Base-by-base conservation (phyloP, 2,113 vertebrate species). In the Brachypodius melanocephalos region DNA sequence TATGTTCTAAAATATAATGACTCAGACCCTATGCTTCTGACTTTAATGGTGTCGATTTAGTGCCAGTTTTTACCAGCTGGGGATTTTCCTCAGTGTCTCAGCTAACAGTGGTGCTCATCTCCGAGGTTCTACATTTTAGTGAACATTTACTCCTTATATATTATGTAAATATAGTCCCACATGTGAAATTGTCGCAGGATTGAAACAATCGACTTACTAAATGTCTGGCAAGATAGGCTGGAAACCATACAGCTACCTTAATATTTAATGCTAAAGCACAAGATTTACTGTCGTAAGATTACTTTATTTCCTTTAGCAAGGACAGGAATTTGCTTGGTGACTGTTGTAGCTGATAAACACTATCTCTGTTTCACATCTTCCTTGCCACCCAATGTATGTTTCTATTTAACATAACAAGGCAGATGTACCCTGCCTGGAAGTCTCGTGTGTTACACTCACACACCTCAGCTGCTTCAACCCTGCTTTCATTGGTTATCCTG, bases 1-100 rank as follows among this genome's bases (percentile, higher is more conserved):
- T 67, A 87, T 16, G 7, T 72, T 95, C 69, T 68, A 63, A 92
- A 89, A 79, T 69, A 82, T 85, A 88, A 87, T n/a, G 58, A 71
- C 78, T 92, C 85, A 31, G 31, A 91, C 62, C 69, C 69, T 38
- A 12, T 62, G 69, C 83, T 72, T 52, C 36, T 59, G 49, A 68
- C 67, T 95, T 83, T 65, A 93, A 73, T 58, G 32, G 75, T 83
- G 68, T 83, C 78, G 85, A 51, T 94, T 87, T 76, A 93, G 68
- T 31, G 45, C 32, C 48, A 61, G 34, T 49, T 95, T 79, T 46
- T 72, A 85, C 80, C 91, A 93, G 6, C 67, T 74, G 38, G 55
- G 81, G 81, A 85, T 91, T 82, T 85, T 91, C 43, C 75, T 94
- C 85, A 68, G 7, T 67, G 40, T 77, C 51, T 88, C 66, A 59